Conservation (phyloP, 2,888 invertebrate species). For the Drosophila falleni region DNA sequence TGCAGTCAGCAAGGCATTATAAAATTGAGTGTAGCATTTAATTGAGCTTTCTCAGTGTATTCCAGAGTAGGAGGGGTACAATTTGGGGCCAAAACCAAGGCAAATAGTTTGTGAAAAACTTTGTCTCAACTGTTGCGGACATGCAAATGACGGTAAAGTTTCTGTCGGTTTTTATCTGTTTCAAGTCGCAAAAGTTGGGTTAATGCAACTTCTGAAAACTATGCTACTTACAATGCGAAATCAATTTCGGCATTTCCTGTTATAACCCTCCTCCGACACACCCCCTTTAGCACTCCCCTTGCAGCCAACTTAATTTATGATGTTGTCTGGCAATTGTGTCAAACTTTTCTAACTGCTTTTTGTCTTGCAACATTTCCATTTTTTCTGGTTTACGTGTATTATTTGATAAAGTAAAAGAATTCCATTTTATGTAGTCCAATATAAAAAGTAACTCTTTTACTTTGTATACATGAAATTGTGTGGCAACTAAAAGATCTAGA, state of each 20-base stretch:
- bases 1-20: conserved; percentile 42
- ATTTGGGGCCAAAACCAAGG: conserved; percentile 16
- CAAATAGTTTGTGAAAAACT: conserved; percentile 61
- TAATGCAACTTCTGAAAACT: conserved; percentile 66
- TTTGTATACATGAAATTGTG: no score
- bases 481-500: no score
- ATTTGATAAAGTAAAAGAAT: no score
- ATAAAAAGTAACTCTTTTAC: no score
- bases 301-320: conserved; percentile 35
- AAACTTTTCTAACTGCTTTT: conserved; percentile 56
- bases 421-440: no score
- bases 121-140: conserved; percentile 74
- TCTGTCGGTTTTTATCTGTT: conserved; percentile 38
- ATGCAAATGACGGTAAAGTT: conserved; percentile 67
- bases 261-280: conserved; percentile 24
- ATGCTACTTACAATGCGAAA: conserved; percentile 72
- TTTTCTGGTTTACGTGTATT: conserved; percentile 11
- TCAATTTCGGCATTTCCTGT: conserved; percentile 71
- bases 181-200: conserved; percentile 55
- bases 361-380: conserved; percentile 32
- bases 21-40: conserved; percentile 68
- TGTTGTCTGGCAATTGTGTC: conserved; percentile 62
- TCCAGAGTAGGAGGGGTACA: conserved; percentile 1
- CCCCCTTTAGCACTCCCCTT: conserved; percentile 21
- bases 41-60: conserved; percentile 55